Base-by-base conservation (phyloP, 2,113 vertebrate genomes). In the Hemicordylus capensis region DNA sequence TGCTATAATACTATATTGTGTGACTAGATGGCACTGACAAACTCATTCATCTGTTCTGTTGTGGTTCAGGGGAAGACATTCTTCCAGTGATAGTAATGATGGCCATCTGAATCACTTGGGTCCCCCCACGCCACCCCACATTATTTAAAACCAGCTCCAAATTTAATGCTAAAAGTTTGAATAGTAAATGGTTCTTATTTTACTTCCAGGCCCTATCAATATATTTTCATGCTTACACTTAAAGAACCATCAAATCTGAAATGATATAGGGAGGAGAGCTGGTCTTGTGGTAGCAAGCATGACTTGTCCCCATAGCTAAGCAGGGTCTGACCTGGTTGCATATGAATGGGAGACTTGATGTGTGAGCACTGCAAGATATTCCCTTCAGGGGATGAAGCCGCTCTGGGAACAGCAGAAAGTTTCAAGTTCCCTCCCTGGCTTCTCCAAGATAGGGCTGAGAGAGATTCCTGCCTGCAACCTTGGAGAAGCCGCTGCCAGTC, bases 211-310 rank as follows among this genome's bases (percentile, higher is more conserved):
- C 37, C 31, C 28, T 26, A 84, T 56, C 48, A 67, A 84, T 74
- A 76, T 67, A 84, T 76, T 84, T 76, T 42, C 15, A 66, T 56
- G 61, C 61, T 84, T 66, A 76, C 37, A 42, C 64, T 81, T 69
- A 67, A 76, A 84, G 63, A 77, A 28, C 74, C 75, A 84, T 84
- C 74, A 67, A 34, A 34, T 58, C 20, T n/a, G 74, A 37, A 84
- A 84, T 69, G 83, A 61, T n/a, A n/a, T n/a, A n/a, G n/a, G n/a
- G n/a, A n/a, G n/a, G n/a, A n/a, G n/a, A n/a, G n/a, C n/a, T n/a
- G n/a, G n/a, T n/a, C n/a, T n/a, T n/a, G n/a, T n/a, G n/a, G n/a
- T n/a, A n/a, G n/a, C n/a, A n/a, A n/a, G n/a, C n/a, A n/a, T n/a
- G n/a, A n/a, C n/a, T n/a, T n/a, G n/a, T n/a, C n/a, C n/a, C n/a